Evolutionary conservation across 2,113 vertebrate genomes (phyloP), one percentile per base, ranked within the genome.

Genomic region (Brienomyrus longianalis): DNA sequence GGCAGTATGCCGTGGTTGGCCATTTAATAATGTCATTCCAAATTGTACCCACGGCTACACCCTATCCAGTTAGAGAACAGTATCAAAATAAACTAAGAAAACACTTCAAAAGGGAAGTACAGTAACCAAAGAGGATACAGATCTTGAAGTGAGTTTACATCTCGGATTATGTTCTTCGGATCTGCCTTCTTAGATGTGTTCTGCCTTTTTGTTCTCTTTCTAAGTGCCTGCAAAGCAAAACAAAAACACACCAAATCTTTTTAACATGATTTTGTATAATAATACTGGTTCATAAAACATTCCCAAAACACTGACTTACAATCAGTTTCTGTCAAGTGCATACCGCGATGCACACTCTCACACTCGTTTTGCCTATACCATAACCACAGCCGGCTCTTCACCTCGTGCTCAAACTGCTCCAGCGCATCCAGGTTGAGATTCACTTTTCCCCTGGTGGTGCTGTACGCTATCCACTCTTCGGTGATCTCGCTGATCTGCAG

Each of bases 401-500:
- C 98, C 94, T 99, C 97, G 1, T 97, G 96, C 89, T 99, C 97
- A 54, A 99, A 97, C n/a, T 94, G 92, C 2, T 94, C 93, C 83
- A 99, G 94, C 52, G 59, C 90, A 31, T 96, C 93, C 1, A 91
- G 0, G 23, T 90, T 95, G 5, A 99, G 95, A 2, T 88, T 90
- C 0, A 90, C 48, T 10, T 90, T 93, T 54, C 39, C 92, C 93
- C 93, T 96, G 9, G 95, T 95, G 62, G 92, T 92, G 89, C 95
- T 95, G 89, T 96, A 99, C 27, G 98, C 97, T 19, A 99, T 74
- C 92, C 98, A 97, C 93, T 98, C 96, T 0, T 89, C n/a, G 1
- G 96, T 94, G 59, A 99, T 93, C 0, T 93, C 92, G 4, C 95
- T 93, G 1, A 95, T 95, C 0, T 89, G 91, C 19, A 97, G 91